phyloP scores from a whole-genome alignment of 2,797 vertebrate genomes.

The Rhynchotus rufescens region DNA sequence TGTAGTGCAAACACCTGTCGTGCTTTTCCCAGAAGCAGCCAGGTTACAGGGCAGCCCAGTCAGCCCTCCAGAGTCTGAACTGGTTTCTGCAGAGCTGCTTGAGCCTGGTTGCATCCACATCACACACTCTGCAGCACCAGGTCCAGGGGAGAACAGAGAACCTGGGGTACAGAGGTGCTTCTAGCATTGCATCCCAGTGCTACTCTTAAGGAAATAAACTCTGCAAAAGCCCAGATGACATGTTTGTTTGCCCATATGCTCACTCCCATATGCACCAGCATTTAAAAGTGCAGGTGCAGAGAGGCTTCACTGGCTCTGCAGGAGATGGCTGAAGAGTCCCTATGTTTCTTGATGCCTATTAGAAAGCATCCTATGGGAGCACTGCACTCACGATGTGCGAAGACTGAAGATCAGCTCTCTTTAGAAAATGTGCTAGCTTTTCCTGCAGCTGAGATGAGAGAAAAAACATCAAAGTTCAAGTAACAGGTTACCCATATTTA shows the following conservation, averaged over 20 bases:
- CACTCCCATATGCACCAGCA: not conserved
- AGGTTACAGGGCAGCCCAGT: rapidly evolving
- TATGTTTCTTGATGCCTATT: not conserved
- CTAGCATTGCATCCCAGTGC: not conserved
- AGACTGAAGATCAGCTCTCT: not conserved
- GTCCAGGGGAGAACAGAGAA: not conserved
- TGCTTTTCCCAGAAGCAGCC: not conserved
- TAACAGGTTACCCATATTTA: not conserved
- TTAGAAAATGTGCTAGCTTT: not conserved
- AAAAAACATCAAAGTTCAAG: not conserved
- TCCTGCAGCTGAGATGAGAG: not conserved
- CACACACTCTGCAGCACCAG: not conserved
- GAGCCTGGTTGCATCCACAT: not conserved
- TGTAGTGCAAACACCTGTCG: not conserved
- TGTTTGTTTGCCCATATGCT: not conserved
- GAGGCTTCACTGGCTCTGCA: rapidly evolving
- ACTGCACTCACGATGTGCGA: not conserved
- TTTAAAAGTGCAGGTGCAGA: not conserved
- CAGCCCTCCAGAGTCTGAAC: not conserved
- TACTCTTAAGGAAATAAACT: not conserved
- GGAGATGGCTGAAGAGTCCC: not conserved
- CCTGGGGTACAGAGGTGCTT: not conserved
- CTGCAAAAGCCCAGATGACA: not conserved
- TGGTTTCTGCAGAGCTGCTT: not conserved
- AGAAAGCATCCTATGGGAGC: not conserved